A percentile compares a stretch with the other conserved stretches of the same genome.
Conservation (phyloP, 2,888 invertebrate genomes). For the Alentia gelatinosa region DNA sequence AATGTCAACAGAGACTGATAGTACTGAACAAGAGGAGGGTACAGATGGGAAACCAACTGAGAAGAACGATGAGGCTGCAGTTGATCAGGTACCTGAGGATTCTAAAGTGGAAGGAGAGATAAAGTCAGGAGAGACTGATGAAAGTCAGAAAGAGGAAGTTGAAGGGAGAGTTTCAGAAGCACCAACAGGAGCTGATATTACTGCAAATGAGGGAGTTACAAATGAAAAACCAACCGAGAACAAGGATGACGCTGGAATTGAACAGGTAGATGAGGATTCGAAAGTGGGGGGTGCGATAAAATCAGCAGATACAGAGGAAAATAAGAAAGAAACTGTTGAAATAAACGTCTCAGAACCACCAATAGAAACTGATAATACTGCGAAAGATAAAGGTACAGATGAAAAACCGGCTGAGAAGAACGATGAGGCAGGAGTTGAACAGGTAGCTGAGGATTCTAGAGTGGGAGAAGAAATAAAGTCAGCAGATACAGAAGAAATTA, state of each 20-base stretch:
- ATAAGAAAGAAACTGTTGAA: not conserved
- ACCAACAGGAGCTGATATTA: not conserved
- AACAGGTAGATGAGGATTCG: too few species aligned
- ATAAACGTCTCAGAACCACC: not conserved
- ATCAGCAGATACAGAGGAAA: not conserved
- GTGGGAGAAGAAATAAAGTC: not conserved
- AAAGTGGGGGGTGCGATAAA: too few species aligned
- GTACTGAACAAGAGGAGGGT: not conserved
- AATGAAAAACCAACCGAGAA: too few species aligned
- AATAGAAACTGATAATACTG: not conserved
- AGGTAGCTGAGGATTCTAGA: not conserved
- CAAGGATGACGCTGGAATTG: too few species aligned
- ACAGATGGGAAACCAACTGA: not conserved
- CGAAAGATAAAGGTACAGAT: not conserved
- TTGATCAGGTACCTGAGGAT: not conserved
- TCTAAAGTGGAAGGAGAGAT: not conserved
- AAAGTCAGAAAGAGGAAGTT: not conserved
- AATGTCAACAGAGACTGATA: not conserved
- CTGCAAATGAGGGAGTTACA: too few species aligned
- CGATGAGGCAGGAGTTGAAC: not conserved
- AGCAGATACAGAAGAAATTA: not conserved
- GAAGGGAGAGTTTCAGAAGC: not conserved
- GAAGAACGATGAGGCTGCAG: not conserved
- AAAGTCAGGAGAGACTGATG: not conserved
- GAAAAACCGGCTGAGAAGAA: not conserved